A percentile compares a stretch with the other conserved stretches of the same genome.
Evolutionary conservation across 1,140 invertebrate species (phyloP).

Genomic region (Anastatus disparis): DNA sequence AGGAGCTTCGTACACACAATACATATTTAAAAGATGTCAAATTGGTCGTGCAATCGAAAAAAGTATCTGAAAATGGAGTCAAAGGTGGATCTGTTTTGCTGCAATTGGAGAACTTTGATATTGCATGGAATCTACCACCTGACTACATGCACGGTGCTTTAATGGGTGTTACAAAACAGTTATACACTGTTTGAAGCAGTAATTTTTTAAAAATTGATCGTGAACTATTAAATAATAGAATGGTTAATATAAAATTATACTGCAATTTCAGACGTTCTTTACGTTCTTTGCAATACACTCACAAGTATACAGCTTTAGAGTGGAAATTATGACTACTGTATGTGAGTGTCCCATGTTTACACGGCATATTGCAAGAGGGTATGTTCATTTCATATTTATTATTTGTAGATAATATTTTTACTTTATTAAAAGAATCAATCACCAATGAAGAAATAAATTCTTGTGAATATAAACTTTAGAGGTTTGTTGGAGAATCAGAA

Average conservation of each 20-base stretch:
- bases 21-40: neutral
- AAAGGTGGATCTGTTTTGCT: neutral
- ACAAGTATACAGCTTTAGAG: neutral
- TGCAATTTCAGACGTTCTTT: neutral
- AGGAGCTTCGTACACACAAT: neutral
- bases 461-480: slow-evolving; percentile 27
- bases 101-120: neutral
- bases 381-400: slow-evolving; percentile 11
- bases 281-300: neutral
- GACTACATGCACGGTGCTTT: neutral
- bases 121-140: too few relatives aligned
- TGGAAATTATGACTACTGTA: slow-evolving; percentile 15
- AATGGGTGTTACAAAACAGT: neutral
- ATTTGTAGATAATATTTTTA: slow-evolving; percentile 20
- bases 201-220: neutral
- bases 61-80: neutral
- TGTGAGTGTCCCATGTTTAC: slow-evolving; percentile 20
- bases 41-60: neutral
- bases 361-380: neutral
- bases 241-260: neutral
- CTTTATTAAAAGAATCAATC: slow-evolving; percentile 18
- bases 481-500: slow-evolving; percentile 29
- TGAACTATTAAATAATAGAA: neutral
- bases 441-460: slow-evolving; percentile 5
- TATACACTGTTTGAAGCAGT: neutral